Conservation (phyloP, 2,888 invertebrate genomes). For the Uloborus plumipes region DNA sequence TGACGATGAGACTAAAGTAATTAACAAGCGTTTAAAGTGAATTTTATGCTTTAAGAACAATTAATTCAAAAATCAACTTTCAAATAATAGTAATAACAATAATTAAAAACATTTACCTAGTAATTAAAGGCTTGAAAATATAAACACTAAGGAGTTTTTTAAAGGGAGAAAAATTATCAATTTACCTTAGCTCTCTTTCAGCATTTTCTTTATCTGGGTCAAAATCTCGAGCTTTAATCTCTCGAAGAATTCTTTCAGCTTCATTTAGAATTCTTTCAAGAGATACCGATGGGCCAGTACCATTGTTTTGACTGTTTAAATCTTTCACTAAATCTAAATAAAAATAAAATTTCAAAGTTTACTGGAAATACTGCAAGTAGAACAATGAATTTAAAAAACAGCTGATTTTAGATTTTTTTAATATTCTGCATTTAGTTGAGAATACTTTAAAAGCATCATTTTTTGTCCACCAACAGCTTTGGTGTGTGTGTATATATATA, state of each 20-base stretch:
- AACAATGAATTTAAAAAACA: too few species aligned
- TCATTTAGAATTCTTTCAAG: conserved; percentile 68
- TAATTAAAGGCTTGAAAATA: not conserved
- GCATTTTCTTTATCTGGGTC: conserved; percentile 67
- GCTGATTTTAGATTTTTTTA: too few species aligned
- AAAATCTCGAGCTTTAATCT: conserved; percentile 70
- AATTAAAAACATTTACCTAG: too few species aligned
- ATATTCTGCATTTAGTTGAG: not conserved
- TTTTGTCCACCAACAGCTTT: too few species aligned
- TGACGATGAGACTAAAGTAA: too few species aligned
- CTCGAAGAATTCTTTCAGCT: conserved; percentile 70
- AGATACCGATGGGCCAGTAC: conserved; percentile 46
- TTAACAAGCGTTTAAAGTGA: too few species aligned
- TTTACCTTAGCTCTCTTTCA: conserved; percentile 67
- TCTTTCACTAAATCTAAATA: too few species aligned
- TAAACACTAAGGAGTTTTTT: not conserved
- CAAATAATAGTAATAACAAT: too few species aligned
- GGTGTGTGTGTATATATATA: too few species aligned
- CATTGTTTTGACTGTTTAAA: not conserved
- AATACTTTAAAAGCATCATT: not conserved
- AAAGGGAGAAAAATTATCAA: not conserved
- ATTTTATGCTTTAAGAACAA: too few species aligned
- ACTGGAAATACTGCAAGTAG: too few species aligned
- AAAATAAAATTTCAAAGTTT: not conserved
- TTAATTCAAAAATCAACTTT: too few species aligned